Percentiles rank a stretch among this genome's conserved stretches.
Conservation (phyloP, 2,797 vertebrate genomes). For the Florisuga fusca region DNA sequence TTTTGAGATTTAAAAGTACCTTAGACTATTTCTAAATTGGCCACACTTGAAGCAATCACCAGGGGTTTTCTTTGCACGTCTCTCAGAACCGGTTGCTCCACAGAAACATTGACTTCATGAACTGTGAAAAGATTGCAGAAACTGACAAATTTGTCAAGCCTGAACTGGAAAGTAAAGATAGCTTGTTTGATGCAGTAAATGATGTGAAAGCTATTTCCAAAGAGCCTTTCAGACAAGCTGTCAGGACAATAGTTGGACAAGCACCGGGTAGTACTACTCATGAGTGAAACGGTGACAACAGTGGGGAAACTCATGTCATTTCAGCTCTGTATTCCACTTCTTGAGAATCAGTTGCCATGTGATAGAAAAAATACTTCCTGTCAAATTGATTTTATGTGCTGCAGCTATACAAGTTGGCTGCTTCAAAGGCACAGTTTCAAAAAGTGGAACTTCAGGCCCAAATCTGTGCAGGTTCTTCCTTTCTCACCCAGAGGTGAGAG, state of each 20-base stretch:
- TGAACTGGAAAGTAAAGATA: constrained; percentile 57
- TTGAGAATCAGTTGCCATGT: neutral
- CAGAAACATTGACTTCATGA: constrained; percentile 52
- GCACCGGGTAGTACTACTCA: constrained; percentile 16
- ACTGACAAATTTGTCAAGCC: constrained; percentile 69
- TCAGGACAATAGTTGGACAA: constrained; percentile 55
- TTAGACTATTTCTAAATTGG: constrained; percentile 22
- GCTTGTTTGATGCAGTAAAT: constrained; percentile 70
- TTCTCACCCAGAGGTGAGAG: neutral
- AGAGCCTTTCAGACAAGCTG: constrained; percentile 70
- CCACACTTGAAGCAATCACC: neutral
- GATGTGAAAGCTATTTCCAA: constrained; percentile 70
- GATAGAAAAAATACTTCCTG: constrained; percentile 24
- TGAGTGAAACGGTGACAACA: neutral
- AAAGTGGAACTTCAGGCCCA: neutral
- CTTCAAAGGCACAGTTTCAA: neutral
- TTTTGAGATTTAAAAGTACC: neutral
- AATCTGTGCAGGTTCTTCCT: neutral
- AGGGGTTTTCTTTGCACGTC: neutral
- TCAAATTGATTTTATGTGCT: neutral
- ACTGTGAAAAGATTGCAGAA: constrained; percentile 52
- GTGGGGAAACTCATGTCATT: constrained; percentile 58
- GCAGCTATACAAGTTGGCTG: neutral
- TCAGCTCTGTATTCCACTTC: constrained; percentile 41
- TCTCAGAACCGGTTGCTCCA: neutral